Evolutionary conservation across 2,797 vertebrate genomes (phyloP).

Genomic region (Amblyopsis hoosieri): DNA sequence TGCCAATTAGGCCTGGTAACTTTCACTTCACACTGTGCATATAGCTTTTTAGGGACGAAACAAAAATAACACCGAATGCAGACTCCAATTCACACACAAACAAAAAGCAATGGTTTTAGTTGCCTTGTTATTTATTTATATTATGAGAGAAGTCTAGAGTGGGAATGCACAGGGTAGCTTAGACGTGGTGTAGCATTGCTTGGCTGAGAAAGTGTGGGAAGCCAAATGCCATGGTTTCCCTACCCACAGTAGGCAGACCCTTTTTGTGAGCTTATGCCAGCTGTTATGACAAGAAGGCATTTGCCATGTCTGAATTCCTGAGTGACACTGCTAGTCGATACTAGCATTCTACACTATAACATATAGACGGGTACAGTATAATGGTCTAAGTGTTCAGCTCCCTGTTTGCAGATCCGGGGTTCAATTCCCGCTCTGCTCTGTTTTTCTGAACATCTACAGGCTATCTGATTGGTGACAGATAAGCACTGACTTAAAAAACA

Average conservation of each 20-base stretch:
- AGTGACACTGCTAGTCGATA: too few species aligned
- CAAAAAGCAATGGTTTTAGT: conserved; percentile 1
- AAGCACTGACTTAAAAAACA: too few species aligned
- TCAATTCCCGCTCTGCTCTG: too few species aligned
- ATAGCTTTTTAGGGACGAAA: conserved; percentile 32
- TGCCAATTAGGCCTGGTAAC: conserved; percentile 52
- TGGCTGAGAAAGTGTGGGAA: conserved; percentile 41
- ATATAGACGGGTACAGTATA: too few species aligned
- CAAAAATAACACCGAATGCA: conserved; percentile 30
- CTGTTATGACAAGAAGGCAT: too few species aligned
- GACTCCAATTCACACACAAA: neutral
- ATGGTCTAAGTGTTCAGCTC: too few species aligned
- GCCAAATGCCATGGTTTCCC: conserved; percentile 49
- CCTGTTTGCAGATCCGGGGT: too few species aligned
- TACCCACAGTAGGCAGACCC: conserved; percentile 38
- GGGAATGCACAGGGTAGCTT: conserved; percentile 37
- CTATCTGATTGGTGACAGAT: too few species aligned
- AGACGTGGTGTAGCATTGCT: conserved; percentile 25
- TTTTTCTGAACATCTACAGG: too few species aligned
- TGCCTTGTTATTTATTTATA: neutral
- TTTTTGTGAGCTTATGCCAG: conserved; percentile 34
- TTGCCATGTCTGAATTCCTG: too few species aligned
- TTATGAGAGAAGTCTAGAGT: neutral
- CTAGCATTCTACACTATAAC: too few species aligned
- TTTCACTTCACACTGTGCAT: conserved; percentile 43